These are phyloP conservation scores for Xerus rutilus DNA, from an alignment of 2,797 vertebrate species.

Conservation along the genomic window DNA sequence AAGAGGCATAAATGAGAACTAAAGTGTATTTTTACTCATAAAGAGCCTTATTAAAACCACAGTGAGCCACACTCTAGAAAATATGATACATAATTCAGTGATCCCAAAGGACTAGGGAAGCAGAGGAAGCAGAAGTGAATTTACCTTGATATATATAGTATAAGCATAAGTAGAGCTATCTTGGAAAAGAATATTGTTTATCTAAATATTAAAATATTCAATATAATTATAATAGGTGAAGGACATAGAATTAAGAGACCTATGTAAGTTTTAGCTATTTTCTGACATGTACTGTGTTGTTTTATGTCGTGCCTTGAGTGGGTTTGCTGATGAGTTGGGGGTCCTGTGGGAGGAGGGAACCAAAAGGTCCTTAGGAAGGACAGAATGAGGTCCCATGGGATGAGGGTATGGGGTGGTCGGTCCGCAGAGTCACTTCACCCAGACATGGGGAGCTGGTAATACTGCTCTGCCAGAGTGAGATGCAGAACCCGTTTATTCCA, in stretches of 20 bases:
- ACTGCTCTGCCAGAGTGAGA: too few species aligned
- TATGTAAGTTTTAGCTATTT: not conserved
- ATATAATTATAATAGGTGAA: not conserved
- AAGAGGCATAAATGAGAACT: conserved; percentile 19
- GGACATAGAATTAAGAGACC: not conserved
- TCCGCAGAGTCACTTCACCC: too few species aligned
- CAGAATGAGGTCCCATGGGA: too few species aligned
- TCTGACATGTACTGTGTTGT: not conserved
- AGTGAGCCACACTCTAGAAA: not conserved
- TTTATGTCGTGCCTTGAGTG: too few species aligned
- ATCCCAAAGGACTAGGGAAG: conserved; percentile 9
- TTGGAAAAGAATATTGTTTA: not conserved
- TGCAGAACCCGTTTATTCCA: too few species aligned
- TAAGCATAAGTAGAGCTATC: not conserved
- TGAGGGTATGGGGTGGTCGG: too few species aligned
- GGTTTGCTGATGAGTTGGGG: too few species aligned
- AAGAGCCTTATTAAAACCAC: conserved; percentile 20
- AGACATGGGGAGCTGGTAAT: too few species aligned
- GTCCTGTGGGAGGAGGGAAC: too few species aligned
- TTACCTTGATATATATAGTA: not conserved
- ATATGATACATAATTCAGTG: conserved; percentile 34
- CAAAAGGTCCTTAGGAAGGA: too few species aligned
- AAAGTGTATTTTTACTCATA: conserved; percentile 50
- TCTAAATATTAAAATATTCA: not conserved
- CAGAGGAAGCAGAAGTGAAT: not conserved